These are phyloP conservation scores for Platyscapa corneri DNA, from an alignment of 1,140 invertebrate genomes.

Conservation along the genomic window DNA sequence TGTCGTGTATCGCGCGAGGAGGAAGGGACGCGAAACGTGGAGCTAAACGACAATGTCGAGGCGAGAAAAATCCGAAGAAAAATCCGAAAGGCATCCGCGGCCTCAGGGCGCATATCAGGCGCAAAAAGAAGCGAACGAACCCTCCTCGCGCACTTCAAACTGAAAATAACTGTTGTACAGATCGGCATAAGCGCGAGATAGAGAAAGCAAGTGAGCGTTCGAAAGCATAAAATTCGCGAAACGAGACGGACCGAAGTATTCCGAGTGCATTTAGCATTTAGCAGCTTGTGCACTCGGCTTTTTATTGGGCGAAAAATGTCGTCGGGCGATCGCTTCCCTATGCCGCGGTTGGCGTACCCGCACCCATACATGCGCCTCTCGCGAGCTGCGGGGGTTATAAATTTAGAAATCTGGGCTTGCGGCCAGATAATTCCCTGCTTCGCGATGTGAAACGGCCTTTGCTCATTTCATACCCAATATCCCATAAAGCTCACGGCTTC, in stretches of 20 bases:
- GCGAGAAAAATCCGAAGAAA: not conserved
- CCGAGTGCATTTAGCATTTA: slow-evolving; percentile 36
- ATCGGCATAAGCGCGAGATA: not conserved
- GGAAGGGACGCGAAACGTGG: no score
- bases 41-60: no score
- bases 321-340: slow-evolving; percentile 35
- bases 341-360: not conserved
- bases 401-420: slow-evolving; percentile 66
- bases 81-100: not conserved
- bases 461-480: slow-evolving; percentile 72
- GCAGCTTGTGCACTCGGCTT: slow-evolving; percentile 36
- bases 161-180: slow-evolving; percentile 27
- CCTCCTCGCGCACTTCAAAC: not conserved
- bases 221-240: slow-evolving; percentile 41
- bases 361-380: no score
- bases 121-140: slow-evolving; percentile 33
- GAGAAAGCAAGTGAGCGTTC: not conserved
- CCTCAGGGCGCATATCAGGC: not conserved
- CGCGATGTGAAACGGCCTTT: slow-evolving; percentile 70
- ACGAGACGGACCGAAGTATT: slow-evolving; percentile 39
- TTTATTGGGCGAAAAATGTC: slow-evolving; percentile 48
- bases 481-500: slow-evolving; percentile 63
- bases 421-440: slow-evolving; percentile 71
- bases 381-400: slow-evolving; percentile 57
- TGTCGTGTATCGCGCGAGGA: no score